Base-by-base conservation (phyloP, 2,113 vertebrate genomes). In the Blennius ocellaris region DNA sequence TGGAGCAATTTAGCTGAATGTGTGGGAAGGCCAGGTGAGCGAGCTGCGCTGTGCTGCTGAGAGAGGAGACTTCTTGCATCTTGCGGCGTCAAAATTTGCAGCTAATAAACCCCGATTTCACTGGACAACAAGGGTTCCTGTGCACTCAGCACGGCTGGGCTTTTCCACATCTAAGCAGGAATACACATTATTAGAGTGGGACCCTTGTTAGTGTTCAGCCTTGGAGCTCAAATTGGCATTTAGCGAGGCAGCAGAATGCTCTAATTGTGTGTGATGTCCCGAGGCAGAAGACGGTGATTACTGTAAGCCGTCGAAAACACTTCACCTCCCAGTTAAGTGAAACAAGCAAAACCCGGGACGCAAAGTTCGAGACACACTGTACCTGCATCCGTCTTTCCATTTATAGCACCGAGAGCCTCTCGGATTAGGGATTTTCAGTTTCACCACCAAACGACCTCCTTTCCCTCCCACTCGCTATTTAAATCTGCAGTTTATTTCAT, bases 191-290 rank as follows among this genome's bases (percentile, higher is more conserved):
- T 85, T 83, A 75, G 52, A 73, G 58, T 52, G 69, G 69, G 71
- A 64, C 65, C 60, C 82, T 86, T 80, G 77, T 85, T 87, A 84
- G 76, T 73, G 65, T 49, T 77, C 80, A 78, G 70, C 79, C 79
- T 86, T 61, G 49, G 68, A 82, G 81, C 63, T 58, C 51, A 83
- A 88, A 84, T 83, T 83, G 85, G 67, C 76, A 82, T 89, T 90
- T 85, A 85, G 84, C 61, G 40, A 87, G 64, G 80, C 84, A 82
- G 82, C 85, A 86, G 71, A 83, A 87, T 66, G 65, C 16, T 65
- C 71, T 91, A 89, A 90, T 91, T 87, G 81, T 76, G 79, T 58
- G 64, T 69, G 59, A 85, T 81, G 73, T 82, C 64, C 78, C 15
- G 10, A 76, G 82, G 86, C 68, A 69, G 69, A 67, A 45, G 67